Conservation (phyloP, 2,113 vertebrate genomes). For the Paramormyrops kingsleyae region DNA sequence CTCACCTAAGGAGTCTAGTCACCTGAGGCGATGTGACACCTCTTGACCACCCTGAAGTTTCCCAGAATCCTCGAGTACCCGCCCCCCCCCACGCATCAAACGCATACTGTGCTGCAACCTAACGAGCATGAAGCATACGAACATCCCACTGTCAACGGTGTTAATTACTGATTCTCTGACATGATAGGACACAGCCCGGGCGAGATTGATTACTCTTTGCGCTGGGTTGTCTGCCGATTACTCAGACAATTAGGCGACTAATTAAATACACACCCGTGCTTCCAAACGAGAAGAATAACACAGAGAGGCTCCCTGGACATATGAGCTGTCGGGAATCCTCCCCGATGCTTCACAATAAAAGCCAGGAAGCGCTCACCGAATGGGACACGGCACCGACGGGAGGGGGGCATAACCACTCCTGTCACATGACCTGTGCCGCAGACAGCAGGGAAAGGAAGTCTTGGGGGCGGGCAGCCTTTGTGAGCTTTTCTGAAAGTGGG, state of each 20-base stretch:
- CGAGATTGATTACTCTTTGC: slow-evolving; percentile 99
- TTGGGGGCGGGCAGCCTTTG: neutral
- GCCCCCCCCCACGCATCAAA: slow-evolving; percentile 25
- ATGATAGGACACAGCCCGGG: slow-evolving; percentile 94
- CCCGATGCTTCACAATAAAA: slow-evolving; percentile 40
- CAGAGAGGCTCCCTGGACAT: slow-evolving; percentile 70
- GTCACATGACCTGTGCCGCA: slow-evolving; percentile 16
- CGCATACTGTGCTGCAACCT: slow-evolving; percentile 43
- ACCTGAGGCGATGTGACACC: neutral
- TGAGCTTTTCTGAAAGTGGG: neutral
- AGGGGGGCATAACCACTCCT: slow-evolving; percentile 30
- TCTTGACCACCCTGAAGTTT: neutral
- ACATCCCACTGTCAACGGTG: slow-evolving; percentile 70
- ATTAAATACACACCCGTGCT: slow-evolving; percentile 99
- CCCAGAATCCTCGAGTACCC: neutral
- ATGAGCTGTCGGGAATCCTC: slow-evolving; percentile 72
- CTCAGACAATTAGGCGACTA: slow-evolving; percentile 99
- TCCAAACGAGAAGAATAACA: slow-evolving; percentile 77
- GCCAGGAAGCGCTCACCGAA: slow-evolving; percentile 12
- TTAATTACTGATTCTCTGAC: slow-evolving; percentile 98
- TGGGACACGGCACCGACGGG: slow-evolving; percentile 25
- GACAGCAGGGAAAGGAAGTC: neutral
- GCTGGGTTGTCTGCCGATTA: slow-evolving; percentile 99
- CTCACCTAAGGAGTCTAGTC: neutral
- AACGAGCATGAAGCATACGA: slow-evolving; percentile 57